Conservation (phyloP, 2,113 vertebrate species). For the Rhagologus leucostigma region DNA sequence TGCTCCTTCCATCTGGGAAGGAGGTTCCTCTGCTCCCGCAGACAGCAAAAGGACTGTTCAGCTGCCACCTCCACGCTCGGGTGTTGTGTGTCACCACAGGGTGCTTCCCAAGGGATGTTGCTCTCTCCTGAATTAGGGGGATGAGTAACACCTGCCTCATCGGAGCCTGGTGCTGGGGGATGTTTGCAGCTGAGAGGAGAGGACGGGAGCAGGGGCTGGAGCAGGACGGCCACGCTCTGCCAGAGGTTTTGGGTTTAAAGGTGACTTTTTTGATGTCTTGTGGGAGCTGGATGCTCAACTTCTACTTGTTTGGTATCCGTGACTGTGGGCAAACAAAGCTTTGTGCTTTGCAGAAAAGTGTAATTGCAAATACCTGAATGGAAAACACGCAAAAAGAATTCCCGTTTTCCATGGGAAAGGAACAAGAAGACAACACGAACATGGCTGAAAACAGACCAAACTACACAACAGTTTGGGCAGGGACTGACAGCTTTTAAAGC, state of each 20-base stretch:
- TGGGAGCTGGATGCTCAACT: neutral
- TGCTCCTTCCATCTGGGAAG: neutral
- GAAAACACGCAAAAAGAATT: neutral
- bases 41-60: neutral
- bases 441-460: neutral
- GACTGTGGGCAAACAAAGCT: neutral
- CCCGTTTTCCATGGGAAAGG: neutral
- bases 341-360: neutral
- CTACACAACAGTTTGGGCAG: neutral
- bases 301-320: fast-evolving
- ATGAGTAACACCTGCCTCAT: neutral
- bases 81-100: fast-evolving
- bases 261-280: neutral
- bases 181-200: neutral
- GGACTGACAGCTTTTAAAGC: neutral
- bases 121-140: neutral
- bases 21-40: neutral
- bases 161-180: neutral
- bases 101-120: neutral
- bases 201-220: neutral
- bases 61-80: fast-evolving
- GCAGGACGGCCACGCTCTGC: neutral
- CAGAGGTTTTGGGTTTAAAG: neutral
- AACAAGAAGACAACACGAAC: neutral
- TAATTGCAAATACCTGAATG: neutral